Evolutionary conservation across 2,113 vertebrate genomes (phyloP).

Genomic region (Tupaia chinensis): DNA sequence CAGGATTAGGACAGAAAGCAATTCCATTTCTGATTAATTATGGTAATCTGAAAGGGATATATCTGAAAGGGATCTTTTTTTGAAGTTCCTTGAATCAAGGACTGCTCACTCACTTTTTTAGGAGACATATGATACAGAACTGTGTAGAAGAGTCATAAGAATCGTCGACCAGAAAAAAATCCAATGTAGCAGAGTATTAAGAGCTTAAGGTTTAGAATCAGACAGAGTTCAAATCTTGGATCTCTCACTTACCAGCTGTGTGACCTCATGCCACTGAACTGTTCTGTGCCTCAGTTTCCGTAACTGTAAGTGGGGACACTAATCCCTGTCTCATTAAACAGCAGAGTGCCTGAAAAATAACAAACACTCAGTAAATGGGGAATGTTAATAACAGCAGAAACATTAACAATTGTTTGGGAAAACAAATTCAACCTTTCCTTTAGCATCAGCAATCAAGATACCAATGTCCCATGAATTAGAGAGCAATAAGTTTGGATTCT

Average conservation of each 20-base stretch:
- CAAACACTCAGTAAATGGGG: conserved; percentile 53
- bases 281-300: conserved; percentile 65
- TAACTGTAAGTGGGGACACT: conserved; percentile 51
- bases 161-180: not conserved
- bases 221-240: conserved; percentile 44
- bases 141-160: not conserved
- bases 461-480: not conserved
- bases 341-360: conserved; percentile 61
- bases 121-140: not conserved
- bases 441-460: not conserved
- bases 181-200: not conserved
- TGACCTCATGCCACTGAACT: conserved; percentile 49
- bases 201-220: conserved; percentile 17
- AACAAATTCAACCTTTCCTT: not conserved
- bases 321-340: conserved; percentile 52
- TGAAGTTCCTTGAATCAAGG: conserved; percentile 1
- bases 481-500: not conserved
- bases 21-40: conserved; percentile 38
- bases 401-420: conserved; percentile 34
- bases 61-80: not conserved
- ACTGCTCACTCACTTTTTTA: not conserved
- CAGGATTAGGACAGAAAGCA: not conserved
- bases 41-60: not conserved
- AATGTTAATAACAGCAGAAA: not conserved
- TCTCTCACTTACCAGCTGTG: conserved; percentile 51